phyloP scores from a whole-genome alignment of 1,140 invertebrate genomes.

The Microplitis demolitor region DNA sequence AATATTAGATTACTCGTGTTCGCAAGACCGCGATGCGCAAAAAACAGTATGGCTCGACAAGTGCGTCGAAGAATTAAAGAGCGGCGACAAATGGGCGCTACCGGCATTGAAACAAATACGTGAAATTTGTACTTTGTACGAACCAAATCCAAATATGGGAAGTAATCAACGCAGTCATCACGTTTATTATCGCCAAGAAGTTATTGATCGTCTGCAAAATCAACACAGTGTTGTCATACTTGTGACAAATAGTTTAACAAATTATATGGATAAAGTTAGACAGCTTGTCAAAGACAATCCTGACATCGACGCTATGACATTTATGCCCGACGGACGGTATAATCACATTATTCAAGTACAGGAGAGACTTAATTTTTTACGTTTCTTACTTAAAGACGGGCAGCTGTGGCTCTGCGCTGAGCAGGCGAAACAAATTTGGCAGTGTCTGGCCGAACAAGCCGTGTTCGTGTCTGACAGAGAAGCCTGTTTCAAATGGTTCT shows the following conservation, averaged over 20 bases:
- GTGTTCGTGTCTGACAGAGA: slow-evolving; percentile 92
- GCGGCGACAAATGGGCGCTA: slow-evolving; percentile 87
- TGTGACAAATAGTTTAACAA: slow-evolving; percentile 90
- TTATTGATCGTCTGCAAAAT: slow-evolving; percentile 90
- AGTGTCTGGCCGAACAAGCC: slow-evolving; percentile 91
- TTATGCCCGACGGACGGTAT: slow-evolving; percentile 87
- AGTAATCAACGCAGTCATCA: slow-evolving; percentile 70
- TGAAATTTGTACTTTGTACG: slow-evolving; percentile 94
- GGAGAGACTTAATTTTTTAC: slow-evolving; percentile 92
- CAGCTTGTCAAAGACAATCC: slow-evolving; percentile 73
- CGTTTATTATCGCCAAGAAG: slow-evolving; percentile 73
- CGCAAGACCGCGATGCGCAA: slow-evolving; percentile 92
- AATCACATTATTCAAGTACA: slow-evolving; percentile 92
- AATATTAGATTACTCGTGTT: slow-evolving; percentile 97
- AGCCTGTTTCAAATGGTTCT: slow-evolving; percentile 98
- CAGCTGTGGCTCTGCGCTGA: slow-evolving; percentile 95
- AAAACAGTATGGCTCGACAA: slow-evolving; percentile 95
- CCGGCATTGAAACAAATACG: slow-evolving; percentile 94
- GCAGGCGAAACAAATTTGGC: slow-evolving; percentile 97
- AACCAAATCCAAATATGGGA: slow-evolving; percentile 74
- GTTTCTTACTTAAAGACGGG: slow-evolving; percentile 90
- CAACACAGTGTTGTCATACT: slow-evolving; percentile 92
- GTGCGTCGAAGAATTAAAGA: slow-evolving; percentile 93
- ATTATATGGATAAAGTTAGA: slow-evolving; percentile 89
- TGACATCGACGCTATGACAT: slow-evolving; percentile 79